Base-by-base conservation (phyloP, 2,113 vertebrate genomes). In the Oxyura jamaicensis region DNA sequence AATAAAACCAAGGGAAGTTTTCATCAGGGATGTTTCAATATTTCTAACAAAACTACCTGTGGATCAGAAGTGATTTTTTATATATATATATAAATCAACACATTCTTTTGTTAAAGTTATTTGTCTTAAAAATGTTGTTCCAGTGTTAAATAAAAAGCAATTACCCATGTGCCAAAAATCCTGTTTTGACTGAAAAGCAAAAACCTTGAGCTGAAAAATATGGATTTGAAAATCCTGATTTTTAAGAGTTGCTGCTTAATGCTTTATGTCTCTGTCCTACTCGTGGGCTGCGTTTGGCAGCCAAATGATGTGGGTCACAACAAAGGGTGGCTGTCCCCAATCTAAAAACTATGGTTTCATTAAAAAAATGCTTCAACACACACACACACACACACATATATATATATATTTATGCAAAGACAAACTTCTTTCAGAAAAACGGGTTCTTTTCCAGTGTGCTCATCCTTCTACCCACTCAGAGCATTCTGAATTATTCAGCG, bases 401-500 rank as follows among this genome's bases (percentile, higher is more conserved):
- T 26, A 18, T 63, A 39, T 63, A 58, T 65, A 79, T 92, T 81
- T 33, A 73, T 19, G 18, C 88, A 87, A 91, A 83, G 50, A 28
- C 59, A 39, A 95, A 82, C 29, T 50, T 82, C 36, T 80, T 88
- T 13, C 55, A 93, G 72, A 80, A 91, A 95, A 84, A 56, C 59
- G 84, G 56, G 50, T 48, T 76, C 77, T 95, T 92, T 95, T 90
- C 36, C 79, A 86, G 42, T 48, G 52, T 81, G 11, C 69, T 88
- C 3, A 1, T 88, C 66, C 84, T 89, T 36, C 83, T 88, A 42
- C 86, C 77, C 58, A 95, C 93, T 93, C 83, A 66, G 68, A 87
- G 19, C 72, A 62, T 84, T 69, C 73, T 94, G 88, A 95, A 92
- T 95, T 96, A 93, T 96, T 93, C 95, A 92, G 83, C 56, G 77